A percentile compares a stretch with the other conserved stretches of the same genome.
These are phyloP conservation scores for Polyodon spathula DNA, from an alignment of 2,113 vertebrate genomes.

Conservation along the genomic window DNA sequence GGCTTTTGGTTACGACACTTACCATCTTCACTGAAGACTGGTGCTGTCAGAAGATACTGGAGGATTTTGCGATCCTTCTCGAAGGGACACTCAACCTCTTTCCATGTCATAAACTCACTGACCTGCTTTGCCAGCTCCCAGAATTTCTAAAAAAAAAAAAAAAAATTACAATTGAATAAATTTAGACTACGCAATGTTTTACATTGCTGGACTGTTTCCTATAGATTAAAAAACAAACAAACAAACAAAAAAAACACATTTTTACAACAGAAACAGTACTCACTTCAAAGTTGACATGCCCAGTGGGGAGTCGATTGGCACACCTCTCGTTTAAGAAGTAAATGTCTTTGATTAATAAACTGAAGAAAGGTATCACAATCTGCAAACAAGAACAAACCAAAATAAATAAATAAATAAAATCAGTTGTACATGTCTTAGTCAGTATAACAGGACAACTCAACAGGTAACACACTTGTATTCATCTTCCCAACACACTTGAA, in stretches of 20 bases:
- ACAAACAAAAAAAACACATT: not conserved
- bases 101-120: constrained; percentile 89
- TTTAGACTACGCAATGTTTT: not conserved
- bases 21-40: constrained; percentile 85
- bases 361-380: constrained; percentile 97
- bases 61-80: constrained; percentile 82
- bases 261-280: constrained; percentile 19
- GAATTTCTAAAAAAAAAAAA: constrained; percentile 71
- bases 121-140: constrained; percentile 91
- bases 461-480: too few relatives aligned
- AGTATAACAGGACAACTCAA: too few relatives aligned
- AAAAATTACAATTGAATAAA: not conserved
- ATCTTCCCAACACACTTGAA: too few relatives aligned
- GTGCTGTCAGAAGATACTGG: constrained; percentile 79
- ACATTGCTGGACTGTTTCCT: not conserved
- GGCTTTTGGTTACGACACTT: too few relatives aligned
- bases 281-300: constrained; percentile 88
- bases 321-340: constrained; percentile 92
- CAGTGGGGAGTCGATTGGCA: constrained; percentile 74
- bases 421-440: too few relatives aligned
- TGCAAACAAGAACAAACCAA: constrained; percentile 37
- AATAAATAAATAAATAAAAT: too few relatives aligned
- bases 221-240: not conserved
- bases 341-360: constrained; percentile 89
- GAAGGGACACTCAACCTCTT: constrained; percentile 87